Base-by-base conservation (phyloP, 2,888 invertebrate species). In the Leistus spinibarbis region DNA sequence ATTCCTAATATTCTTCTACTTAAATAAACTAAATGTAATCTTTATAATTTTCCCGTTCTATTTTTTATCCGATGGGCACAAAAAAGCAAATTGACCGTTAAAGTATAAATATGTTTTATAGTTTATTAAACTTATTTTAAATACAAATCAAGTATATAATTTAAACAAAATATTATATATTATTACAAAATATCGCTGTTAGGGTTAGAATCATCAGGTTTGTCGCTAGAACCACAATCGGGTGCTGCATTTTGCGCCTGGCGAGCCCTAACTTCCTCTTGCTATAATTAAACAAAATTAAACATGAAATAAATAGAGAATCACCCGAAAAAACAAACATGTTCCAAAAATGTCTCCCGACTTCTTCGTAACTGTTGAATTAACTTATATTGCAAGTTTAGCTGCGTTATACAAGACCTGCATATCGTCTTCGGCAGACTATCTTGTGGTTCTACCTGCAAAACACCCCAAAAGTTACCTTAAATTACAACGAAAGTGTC, bases 401-500 rank as follows among this genome's bases (percentile, higher is more conserved):
- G 81, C 79, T 88, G 85, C 76, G 87, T 85, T 76, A 89, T 87
- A 80, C 90, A 90, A 77, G 86, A 86, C 77, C 88, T 84, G 80
- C 90, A 90, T 64, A 89, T 88, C 27, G 92, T 92, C 87, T 93
- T 93, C 60, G 93, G 93, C 77, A 93, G 84, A 69, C 91, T 84
- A 79, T 86, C 86, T 77, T 82, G 84, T 78, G 84, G 84, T 63
- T 85, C 83, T 24, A 86, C 81, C 85, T 85, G 77, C 78, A 82
- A 81, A 64, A 64, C 23, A 77, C 20, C 40, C 5, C 1, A 40
- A 7, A n/a, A n/a, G 10, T 40, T 66, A 64, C 23, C 3, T 13
- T 20, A 23, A 54, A 69, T 54, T 54, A 66, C 40, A 56, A 27
- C 69, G 62, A 75, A 60, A 66, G 53, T 64, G 76, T 69, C 66